A percentile compares a stretch with the other conserved stretches of the same genome.
Evolutionary conservation across 2,888 invertebrate genomes (phyloP).

Genomic region (Trissolcus japonicus): DNA sequence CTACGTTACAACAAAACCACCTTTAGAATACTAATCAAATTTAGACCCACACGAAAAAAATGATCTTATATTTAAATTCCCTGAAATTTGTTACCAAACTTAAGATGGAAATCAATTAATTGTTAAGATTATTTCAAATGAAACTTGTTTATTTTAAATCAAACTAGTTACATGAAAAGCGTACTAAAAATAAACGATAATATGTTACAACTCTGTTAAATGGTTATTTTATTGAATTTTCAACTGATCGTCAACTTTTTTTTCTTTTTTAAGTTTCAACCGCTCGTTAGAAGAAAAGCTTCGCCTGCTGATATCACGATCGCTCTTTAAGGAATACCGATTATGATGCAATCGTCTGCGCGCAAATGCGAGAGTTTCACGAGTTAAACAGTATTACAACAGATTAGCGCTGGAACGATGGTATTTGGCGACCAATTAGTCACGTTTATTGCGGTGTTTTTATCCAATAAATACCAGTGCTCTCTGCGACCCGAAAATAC

Average conservation of each 20-base stretch:
- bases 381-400: constrained; percentile 35
- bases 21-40: constrained; percentile 63
- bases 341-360: constrained; percentile 33
- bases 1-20: constrained; percentile 66
- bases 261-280: too few species aligned
- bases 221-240: too few species aligned
- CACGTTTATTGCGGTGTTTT: constrained; percentile 37
- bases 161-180: too few species aligned
- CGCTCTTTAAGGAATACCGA: constrained; percentile 40
- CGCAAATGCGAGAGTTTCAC: constrained; percentile 22
- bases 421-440: constrained; percentile 49
- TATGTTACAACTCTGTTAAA: too few species aligned
- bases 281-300: constrained; percentile 24
- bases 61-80: too few species aligned
- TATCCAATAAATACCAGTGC: constrained; percentile 34
- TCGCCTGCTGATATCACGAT: constrained; percentile 34
- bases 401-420: constrained; percentile 40
- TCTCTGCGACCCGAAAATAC: constrained; percentile 19
- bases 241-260: too few species aligned
- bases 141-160: too few species aligned
- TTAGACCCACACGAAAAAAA: constrained; percentile 13
- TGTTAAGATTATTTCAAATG: too few species aligned
- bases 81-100: too few species aligned
- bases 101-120: too few species aligned
- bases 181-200: too few species aligned